Conservation (phyloP, 2,888 invertebrate species). For the Pollenia labialis region DNA sequence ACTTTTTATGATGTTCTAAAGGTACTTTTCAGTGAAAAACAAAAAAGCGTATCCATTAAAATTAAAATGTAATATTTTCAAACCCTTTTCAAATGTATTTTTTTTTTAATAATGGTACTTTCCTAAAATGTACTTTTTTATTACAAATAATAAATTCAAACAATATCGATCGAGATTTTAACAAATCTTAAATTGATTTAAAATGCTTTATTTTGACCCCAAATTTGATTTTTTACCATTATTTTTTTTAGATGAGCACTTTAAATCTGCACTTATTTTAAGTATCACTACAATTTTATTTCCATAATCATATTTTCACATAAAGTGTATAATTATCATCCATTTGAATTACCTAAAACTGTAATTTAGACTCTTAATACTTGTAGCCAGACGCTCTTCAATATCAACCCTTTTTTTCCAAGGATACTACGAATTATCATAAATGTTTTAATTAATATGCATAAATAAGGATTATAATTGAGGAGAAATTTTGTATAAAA, state of each 20-base stretch:
- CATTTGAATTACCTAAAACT: not conserved
- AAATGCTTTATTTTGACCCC: no score
- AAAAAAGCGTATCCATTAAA: no score
- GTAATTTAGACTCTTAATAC: not conserved
- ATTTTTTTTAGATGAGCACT: not conserved
- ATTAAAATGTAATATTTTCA: no score
- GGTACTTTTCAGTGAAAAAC: no score
- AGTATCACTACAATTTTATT: not conserved
- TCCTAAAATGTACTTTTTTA: no score
- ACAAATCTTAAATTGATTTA: no score
- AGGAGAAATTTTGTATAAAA: not conserved
- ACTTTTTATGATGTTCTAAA: no score
- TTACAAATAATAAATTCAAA: no score
- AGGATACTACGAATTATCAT: slow-evolving; percentile 14
- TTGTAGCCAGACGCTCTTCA: slow-evolving; percentile 4
- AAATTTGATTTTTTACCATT: no score
- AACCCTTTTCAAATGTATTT: no score
- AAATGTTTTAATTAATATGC: slow-evolving; percentile 50
- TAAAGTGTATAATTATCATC: not conserved
- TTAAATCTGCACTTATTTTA: not conserved
- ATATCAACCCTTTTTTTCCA: slow-evolving; percentile 20
- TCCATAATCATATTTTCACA: slow-evolving; percentile 11
- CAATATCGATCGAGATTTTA: no score
- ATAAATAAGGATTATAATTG: slow-evolving; percentile 47
- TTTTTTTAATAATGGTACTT: no score